Conservation (phyloP, 2,888 invertebrate genomes). For the Hirtodrosophila alboralis region DNA sequence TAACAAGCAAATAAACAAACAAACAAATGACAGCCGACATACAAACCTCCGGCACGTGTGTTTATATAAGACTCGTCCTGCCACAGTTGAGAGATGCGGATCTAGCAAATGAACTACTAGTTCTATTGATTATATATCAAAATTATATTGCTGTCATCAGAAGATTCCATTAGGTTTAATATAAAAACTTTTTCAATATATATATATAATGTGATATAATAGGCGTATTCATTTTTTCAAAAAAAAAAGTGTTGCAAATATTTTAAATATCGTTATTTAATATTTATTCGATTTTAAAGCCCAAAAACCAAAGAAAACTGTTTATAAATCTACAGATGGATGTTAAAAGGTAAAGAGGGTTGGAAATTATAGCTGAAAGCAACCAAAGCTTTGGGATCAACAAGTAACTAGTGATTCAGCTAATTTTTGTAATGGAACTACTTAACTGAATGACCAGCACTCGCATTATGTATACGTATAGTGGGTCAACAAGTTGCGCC, state of each 20-base stretch:
- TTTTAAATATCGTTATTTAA: too few relatives aligned
- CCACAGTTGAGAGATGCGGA: constrained; percentile 7
- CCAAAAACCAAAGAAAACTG: too few relatives aligned
- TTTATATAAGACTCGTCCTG: constrained; percentile 13
- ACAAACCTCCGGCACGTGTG: constrained; percentile 13
- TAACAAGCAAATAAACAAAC: constrained; percentile 57
- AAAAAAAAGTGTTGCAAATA: too few relatives aligned
- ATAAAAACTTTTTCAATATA: too few relatives aligned
- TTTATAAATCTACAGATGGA: too few relatives aligned
- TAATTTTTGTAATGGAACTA: constrained; percentile 14
- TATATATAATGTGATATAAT: too few relatives aligned
- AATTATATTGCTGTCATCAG: too few relatives aligned
- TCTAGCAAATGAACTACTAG: constrained; percentile 14
- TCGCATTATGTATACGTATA: constrained; percentile 47
- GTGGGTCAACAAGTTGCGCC: constrained; percentile 54
- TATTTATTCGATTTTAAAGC: too few relatives aligned
- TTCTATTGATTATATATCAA: constrained; percentile 3
- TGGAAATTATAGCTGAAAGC: too few relatives aligned
- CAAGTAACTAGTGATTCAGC: constrained; percentile 15
- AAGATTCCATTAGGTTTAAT: too few relatives aligned
- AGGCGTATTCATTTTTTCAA: too few relatives aligned
- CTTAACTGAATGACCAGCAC: constrained; percentile 25
- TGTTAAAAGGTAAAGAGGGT: too few relatives aligned
- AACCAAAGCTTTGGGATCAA: neutral
- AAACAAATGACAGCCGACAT: constrained; percentile 29